A percentile compares a stretch with the other conserved stretches of the same genome.
Evolutionary conservation across 1,140 invertebrate species (phyloP).

Genomic region (Agrypnia vestita): DNA sequence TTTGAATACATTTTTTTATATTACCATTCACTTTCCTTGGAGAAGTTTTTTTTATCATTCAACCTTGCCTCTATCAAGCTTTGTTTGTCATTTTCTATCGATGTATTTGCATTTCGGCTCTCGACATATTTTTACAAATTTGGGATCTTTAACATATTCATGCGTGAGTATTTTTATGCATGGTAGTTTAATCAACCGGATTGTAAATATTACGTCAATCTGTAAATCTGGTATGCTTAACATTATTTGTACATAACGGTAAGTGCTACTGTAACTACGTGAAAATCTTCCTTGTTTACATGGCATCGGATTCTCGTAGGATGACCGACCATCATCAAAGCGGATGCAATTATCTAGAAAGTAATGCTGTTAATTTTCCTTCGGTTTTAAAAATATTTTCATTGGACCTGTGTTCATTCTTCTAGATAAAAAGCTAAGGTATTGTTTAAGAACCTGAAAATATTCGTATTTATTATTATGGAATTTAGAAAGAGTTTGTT

Average conservation of each 20-base stretch:
- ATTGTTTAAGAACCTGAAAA: no score
- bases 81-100: not conserved
- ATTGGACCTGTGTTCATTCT: no score
- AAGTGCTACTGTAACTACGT: not conserved
- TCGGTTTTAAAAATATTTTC: no score
- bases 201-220: slow-evolving; percentile 11
- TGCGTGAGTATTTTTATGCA: not conserved
- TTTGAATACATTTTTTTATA: not conserved
- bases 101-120: not conserved
- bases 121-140: not conserved
- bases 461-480: no score
- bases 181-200: slow-evolving; percentile 33
- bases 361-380: no score
- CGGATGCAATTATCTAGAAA: no score
- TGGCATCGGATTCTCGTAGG: not conserved
- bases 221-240: not conserved
- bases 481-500: no score
- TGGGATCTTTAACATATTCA: not conserved
- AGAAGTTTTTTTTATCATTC: not conserved
- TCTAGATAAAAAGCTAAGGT: no score
- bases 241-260: not conserved
- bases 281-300: not conserved
- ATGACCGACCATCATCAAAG: no score
- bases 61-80: not conserved
- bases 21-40: slow-evolving; percentile 14